A percentile compares a stretch with the other conserved stretches of the same genome.
Evolutionary conservation across 1,140 invertebrate species (phyloP).

Genomic region (Drosophila parvula): DNA sequence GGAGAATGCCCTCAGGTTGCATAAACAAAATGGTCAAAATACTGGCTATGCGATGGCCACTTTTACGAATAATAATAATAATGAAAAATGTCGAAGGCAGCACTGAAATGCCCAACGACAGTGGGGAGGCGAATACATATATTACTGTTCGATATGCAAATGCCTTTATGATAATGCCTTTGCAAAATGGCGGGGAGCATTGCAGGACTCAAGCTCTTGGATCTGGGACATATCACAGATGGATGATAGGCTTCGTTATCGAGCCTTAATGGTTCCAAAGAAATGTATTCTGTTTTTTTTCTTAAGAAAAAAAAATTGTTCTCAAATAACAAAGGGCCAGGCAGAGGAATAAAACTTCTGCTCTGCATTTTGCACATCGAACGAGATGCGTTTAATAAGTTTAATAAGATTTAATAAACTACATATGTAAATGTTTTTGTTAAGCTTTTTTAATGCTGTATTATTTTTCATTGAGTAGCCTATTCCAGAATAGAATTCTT

Average conservation of each 20-base stretch:
- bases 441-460: background rate
- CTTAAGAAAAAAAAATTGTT: constrained; percentile 7
- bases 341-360: background rate
- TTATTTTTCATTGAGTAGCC: background rate
- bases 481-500: background rate
- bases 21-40: constrained; percentile 43
- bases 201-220: background rate
- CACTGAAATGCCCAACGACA: constrained; percentile 15
- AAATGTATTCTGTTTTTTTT: constrained; percentile 1
- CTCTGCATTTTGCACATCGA: background rate
- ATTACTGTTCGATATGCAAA: constrained; percentile 42
- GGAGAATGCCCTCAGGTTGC: constrained; percentile 31
- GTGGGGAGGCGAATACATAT: constrained; percentile 24
- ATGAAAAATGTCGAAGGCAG: constrained; percentile 20
- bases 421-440: background rate
- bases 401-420: background rate
- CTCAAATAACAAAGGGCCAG: constrained; percentile 29
- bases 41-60: constrained; percentile 2
- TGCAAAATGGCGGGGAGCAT: constrained; percentile 14
- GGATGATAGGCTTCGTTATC: constrained; percentile 11
- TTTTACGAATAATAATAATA: constrained; percentile 10
- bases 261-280: constrained; percentile 1
- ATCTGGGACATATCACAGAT: constrained; percentile 1
- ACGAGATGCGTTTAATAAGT: background rate
- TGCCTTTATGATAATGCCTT: constrained; percentile 40